Percentiles rank a stretch among this genome's conserved stretches.
These are phyloP conservation scores for Pelecanus crispus DNA, from an alignment of 2,113 vertebrate species.

Conservation along the genomic window DNA sequence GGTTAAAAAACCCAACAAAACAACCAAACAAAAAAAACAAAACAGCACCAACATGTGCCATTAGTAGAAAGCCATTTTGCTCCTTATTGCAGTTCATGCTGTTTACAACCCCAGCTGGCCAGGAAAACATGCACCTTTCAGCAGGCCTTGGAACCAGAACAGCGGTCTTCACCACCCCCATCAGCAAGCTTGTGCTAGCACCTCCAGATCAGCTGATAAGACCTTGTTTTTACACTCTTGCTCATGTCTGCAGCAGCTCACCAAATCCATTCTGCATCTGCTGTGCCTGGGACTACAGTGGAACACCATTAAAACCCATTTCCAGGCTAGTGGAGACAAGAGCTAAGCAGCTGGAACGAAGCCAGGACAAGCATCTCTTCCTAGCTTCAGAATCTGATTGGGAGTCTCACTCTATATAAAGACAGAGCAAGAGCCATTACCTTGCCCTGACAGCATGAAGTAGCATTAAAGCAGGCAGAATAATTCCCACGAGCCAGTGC, in stretches of 20 bases:
- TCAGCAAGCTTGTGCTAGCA: background rate
- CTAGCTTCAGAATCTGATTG: conserved; percentile 28
- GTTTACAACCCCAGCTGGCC: background rate
- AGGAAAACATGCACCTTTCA: background rate
- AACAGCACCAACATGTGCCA: rapidly evolving
- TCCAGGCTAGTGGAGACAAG: conserved; percentile 21
- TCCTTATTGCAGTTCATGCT: background rate
- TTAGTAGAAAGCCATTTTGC: background rate
- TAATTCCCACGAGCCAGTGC: background rate
- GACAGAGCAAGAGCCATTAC: background rate
- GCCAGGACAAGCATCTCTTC: conserved; percentile 46
- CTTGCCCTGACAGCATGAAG: background rate
- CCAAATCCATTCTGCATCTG: conserved; percentile 36
- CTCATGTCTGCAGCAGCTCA: background rate
- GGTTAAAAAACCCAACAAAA: background rate
- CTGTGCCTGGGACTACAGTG: background rate
- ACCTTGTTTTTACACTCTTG: conserved; percentile 21
- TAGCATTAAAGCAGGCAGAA: background rate
- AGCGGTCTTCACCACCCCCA: background rate
- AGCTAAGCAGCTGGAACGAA: conserved; percentile 2
- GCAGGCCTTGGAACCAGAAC: background rate
- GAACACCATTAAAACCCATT: conserved; percentile 22
- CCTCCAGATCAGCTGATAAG: conserved; percentile 6
- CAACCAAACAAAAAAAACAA: background rate
- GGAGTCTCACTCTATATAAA: background rate